Percentiles rank a stretch among this genome's conserved stretches.
phyloP scores from a whole-genome alignment of 2,797 vertebrate species.

The Borostomias antarcticus region DNA sequence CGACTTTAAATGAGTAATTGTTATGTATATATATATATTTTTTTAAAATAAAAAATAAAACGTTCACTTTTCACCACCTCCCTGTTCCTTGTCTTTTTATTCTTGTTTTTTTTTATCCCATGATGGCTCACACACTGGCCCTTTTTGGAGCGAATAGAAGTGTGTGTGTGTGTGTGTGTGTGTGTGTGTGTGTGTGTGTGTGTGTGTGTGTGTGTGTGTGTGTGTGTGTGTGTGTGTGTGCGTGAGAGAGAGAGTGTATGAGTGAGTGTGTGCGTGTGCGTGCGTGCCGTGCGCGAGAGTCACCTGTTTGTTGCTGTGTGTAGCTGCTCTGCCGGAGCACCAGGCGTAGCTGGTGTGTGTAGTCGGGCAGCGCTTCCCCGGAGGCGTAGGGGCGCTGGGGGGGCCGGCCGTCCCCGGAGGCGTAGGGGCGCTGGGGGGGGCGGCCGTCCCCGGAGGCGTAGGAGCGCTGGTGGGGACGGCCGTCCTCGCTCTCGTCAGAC shows the following conservation, averaged over 20 bases:
- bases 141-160: conserved; percentile 52
- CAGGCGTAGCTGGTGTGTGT: conserved; percentile 89
- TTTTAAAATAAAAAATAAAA: too few relatives aligned
- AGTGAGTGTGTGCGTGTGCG: conserved; percentile 5
- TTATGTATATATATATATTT: too few relatives aligned
- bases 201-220: conserved; percentile 25
- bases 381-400: conserved; percentile 91
- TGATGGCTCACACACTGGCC: conserved; percentile 71
- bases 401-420: conserved; percentile 86
- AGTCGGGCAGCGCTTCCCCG: conserved; percentile 92
- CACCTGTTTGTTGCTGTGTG: conserved; percentile 90
- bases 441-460: conserved; percentile 91
- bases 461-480: conserved; percentile 83
- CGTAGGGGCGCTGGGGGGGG: conserved; percentile 86
- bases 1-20: too few relatives aligned
- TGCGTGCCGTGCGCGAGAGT: background rate
- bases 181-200: background rate
- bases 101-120: too few relatives aligned
- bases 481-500: conserved; percentile 95
- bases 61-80: too few relatives aligned
- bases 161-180: background rate
- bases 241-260: background rate
- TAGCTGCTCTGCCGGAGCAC: conserved; percentile 88
- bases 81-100: too few relatives aligned
- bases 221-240: background rate